Percentiles rank a stretch among this genome's conserved stretches.
Evolutionary conservation across 2,797 vertebrate species (phyloP).

Genomic region (Xenops minutus): DNA sequence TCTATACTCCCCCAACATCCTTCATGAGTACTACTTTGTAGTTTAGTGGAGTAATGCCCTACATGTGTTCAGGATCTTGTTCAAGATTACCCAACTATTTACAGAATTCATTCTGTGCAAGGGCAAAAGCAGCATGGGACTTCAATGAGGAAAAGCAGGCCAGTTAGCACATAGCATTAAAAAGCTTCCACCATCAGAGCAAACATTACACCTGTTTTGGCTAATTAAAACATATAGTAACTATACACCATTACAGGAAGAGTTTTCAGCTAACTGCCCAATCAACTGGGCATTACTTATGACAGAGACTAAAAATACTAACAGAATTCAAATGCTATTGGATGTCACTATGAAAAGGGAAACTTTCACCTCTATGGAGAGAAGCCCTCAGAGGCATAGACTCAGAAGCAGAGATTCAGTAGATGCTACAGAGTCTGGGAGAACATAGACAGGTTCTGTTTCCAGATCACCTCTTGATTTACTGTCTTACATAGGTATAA

Average conservation of each 20-base stretch:
- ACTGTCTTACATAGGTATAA: not conserved
- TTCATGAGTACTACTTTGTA: constrained; percentile 45
- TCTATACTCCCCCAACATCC: constrained; percentile 43
- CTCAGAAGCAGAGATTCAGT: not conserved
- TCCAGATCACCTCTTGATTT: not conserved
- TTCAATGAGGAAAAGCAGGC: not conserved
- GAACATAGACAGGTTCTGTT: not conserved
- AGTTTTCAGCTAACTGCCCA: constrained; percentile 25
- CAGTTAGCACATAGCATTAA: not conserved
- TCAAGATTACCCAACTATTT: constrained; percentile 30
- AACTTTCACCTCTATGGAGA: constrained; percentile 3
- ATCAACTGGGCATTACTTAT: constrained; percentile 31
- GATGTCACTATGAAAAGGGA: constrained; percentile 53
- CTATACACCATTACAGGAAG: constrained; percentile 46
- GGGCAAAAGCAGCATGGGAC: not conserved
- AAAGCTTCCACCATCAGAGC: not conserved
- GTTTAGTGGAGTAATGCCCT: not conserved
- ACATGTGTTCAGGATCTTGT: not conserved
- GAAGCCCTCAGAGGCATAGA: not conserved
- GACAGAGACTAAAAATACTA: constrained; percentile 70
- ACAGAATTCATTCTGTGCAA: not conserved
- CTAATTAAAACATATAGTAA: constrained; percentile 64
- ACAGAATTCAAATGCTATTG: constrained; percentile 58
- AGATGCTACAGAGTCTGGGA: not conserved
- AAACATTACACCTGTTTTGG: constrained; percentile 45